Evolutionary conservation across 2,113 vertebrate species (phyloP).

Genomic region (Nycticebus coucang): DNA sequence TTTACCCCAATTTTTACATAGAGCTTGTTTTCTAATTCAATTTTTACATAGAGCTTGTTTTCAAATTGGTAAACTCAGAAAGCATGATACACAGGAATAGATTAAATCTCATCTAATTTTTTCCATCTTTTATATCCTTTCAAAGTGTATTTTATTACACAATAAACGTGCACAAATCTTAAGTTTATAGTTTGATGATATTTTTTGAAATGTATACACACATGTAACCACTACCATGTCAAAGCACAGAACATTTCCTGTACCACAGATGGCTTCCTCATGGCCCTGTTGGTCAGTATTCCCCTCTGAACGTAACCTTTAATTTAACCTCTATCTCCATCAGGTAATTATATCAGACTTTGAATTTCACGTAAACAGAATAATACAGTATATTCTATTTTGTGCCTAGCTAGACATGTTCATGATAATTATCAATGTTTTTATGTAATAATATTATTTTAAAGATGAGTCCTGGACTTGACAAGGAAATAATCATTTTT

Average conservation of each 20-base stretch:
- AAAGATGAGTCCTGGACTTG: not conserved
- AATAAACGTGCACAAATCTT: not conserved
- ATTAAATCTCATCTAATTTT: not conserved
- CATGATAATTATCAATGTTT: not conserved
- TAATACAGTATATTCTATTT: not conserved
- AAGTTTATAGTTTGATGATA: not conserved
- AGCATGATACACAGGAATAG: not conserved
- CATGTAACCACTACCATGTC: not conserved
- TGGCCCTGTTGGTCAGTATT: not conserved
- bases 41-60: not conserved
- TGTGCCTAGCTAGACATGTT: not conserved
- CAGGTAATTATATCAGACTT: not conserved
- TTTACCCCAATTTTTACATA: not conserved
- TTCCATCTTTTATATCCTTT: constrained; percentile 12
- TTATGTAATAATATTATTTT: not conserved
- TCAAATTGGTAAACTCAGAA: not conserved
- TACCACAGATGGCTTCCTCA: rapidly evolving
- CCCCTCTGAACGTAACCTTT: not conserved
- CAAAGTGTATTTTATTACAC: not conserved
- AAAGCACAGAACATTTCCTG: not conserved
- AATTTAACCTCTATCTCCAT: not conserved
- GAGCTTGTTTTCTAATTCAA: not conserved
- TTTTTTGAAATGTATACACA: not conserved
- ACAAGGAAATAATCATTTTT: not conserved
- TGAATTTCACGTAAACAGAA: not conserved